Conservation (phyloP, 2,888 invertebrate species). For the Thumatha senex region DNA sequence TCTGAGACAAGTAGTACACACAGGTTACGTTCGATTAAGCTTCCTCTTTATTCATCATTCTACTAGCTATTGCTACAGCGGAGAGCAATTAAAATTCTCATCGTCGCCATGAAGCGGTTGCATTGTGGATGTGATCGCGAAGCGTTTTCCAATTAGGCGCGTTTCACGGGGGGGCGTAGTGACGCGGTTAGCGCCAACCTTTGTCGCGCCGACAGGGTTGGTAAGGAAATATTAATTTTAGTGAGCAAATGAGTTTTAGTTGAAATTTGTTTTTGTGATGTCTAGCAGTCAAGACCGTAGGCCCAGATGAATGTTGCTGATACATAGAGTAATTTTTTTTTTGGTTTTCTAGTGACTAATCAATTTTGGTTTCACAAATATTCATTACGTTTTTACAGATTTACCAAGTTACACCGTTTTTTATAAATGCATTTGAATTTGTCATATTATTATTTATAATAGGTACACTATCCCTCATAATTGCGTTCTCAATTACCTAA, state of each 20-base stretch:
- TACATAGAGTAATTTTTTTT: not conserved
- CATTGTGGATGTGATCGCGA: constrained; percentile 42
- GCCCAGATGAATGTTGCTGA: not conserved
- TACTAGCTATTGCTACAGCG: not conserved
- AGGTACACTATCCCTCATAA: too few relatives aligned
- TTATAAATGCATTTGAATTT: too few relatives aligned
- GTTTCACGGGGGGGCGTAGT: constrained; percentile 40
- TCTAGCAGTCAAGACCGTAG: not conserved
- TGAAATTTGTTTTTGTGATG: not conserved
- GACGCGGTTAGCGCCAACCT: constrained; percentile 43
- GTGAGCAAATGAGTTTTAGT: constrained; percentile 2
- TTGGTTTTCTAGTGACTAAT: too few relatives aligned
- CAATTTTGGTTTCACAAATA: too few relatives aligned
- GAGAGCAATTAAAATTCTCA: constrained; percentile 54
- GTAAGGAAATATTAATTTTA: constrained; percentile 9
- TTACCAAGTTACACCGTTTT: too few relatives aligned
- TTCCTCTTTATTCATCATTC: not conserved
- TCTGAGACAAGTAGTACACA: too few relatives aligned
- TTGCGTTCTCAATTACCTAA: too few relatives aligned
- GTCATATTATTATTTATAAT: too few relatives aligned
- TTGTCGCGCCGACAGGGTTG: constrained; percentile 45
- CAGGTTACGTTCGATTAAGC: too few relatives aligned
- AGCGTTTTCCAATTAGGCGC: constrained; percentile 53
- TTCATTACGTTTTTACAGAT: too few relatives aligned
- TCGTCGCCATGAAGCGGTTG: constrained; percentile 35